phyloP scores from a whole-genome alignment of 2,113 vertebrate genomes.

The Pygoscelis adeliae region DNA sequence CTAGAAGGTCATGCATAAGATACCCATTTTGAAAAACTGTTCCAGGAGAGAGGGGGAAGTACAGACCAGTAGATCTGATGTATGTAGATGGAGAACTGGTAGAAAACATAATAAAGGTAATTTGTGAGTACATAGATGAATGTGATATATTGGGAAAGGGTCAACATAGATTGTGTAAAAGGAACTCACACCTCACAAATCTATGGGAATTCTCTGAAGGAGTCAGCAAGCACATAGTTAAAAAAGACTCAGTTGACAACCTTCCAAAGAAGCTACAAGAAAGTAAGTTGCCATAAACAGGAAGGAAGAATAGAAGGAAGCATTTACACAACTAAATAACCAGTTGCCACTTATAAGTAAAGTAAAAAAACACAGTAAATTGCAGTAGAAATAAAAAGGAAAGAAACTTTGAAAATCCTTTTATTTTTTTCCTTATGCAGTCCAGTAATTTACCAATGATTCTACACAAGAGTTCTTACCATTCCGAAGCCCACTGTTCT shows the following conservation, averaged over 20 bases:
- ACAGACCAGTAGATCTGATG: not conserved
- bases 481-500: not conserved
- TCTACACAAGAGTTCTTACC: not conserved
- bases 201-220: not conserved
- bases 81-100: not conserved
- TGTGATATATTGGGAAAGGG: not conserved
- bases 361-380: not conserved
- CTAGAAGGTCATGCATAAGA: not conserved
- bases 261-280: not conserved
- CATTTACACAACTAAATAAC: not conserved
- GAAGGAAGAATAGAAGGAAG: not conserved
- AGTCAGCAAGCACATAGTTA: not conserved
- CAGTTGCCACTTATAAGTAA: not conserved
- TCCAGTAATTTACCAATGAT: not conserved
- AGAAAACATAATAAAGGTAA: not conserved
- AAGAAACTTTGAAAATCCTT: too few relatives aligned
- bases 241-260: not conserved
- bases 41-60: not conserved
- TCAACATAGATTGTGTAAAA: not conserved
- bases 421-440: too few relatives aligned
- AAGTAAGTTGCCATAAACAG: not conserved
- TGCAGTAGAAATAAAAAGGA: not conserved
- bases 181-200: not conserved
- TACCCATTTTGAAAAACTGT: not conserved
- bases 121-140: not conserved